Percentiles rank a stretch among this genome's conserved stretches.
Evolutionary conservation across 37 sponge, comb jelly and placozoan genomes (phyloP).

Genomic region (Tethya wilhelma): DNA sequence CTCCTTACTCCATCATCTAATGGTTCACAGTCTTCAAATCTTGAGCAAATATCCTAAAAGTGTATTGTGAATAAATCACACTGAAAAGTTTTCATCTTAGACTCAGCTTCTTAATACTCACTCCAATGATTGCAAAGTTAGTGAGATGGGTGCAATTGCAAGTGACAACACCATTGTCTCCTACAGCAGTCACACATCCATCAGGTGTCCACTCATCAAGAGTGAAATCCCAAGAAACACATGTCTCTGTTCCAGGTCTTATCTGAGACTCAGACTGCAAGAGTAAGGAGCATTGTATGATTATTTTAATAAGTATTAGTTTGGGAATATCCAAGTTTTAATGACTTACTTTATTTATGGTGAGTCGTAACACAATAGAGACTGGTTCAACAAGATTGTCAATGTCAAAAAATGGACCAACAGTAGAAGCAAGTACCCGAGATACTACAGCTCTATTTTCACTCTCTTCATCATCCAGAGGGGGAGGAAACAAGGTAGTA

Average conservation of each 20-base stretch:
- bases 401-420: not conserved
- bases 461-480: too few relatives aligned
- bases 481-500: slow-evolving; percentile 10
- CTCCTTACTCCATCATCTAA: not conserved
- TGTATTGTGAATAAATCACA: not conserved
- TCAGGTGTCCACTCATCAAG: slow-evolving; percentile 46
- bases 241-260: too few relatives aligned
- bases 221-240: too few relatives aligned
- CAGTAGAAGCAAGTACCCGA: slow-evolving; percentile 5
- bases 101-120: too few relatives aligned
- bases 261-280: too few relatives aligned
- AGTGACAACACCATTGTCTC: not conserved
- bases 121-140: slow-evolving; percentile 60
- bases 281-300: too few relatives aligned
- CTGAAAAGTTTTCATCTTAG: too few relatives aligned
- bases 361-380: not conserved
- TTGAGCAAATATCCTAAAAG: not conserved
- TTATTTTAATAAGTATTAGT: too few relatives aligned
- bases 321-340: too few relatives aligned
- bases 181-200: slow-evolving; percentile 14
- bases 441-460: too few relatives aligned
- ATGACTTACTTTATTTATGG: not conserved
- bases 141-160: slow-evolving; percentile 53
- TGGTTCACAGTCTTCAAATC: not conserved
- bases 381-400: not conserved